phyloP scores from a whole-genome alignment of 2,797 vertebrate species.

The Martes flavigula region DNA sequence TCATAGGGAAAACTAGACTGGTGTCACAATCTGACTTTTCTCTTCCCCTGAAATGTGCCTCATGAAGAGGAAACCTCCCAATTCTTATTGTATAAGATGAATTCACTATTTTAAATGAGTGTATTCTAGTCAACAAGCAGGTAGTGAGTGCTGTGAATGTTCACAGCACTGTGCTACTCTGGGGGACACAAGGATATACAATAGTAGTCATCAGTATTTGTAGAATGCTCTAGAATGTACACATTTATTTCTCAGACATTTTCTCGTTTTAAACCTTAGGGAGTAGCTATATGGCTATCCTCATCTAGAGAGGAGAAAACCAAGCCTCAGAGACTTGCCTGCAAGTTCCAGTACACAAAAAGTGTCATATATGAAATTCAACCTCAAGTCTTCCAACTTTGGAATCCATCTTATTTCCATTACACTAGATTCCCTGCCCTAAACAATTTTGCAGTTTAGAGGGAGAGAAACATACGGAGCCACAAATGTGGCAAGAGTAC shows the following conservation, averaged over 20 bases:
- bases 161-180: background rate
- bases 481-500: background rate
- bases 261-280: background rate
- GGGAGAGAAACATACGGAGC: conserved; percentile 16
- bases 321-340: background rate
- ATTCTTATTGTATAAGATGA: background rate
- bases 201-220: background rate
- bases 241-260: background rate
- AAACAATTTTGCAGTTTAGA: background rate
- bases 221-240: background rate
- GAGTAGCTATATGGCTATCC: background rate
- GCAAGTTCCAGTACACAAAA: background rate
- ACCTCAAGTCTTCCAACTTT: background rate
- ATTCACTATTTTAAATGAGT: background rate
- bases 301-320: background rate
- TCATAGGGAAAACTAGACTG: background rate
- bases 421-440: background rate
- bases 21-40: background rate
- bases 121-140: background rate
- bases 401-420: background rate
- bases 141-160: background rate
- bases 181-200: background rate
- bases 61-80: background rate
- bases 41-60: background rate
- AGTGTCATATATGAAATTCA: background rate